phyloP scores from a whole-genome alignment of 2,888 invertebrate genomes.

The Andrena trimmerana region DNA sequence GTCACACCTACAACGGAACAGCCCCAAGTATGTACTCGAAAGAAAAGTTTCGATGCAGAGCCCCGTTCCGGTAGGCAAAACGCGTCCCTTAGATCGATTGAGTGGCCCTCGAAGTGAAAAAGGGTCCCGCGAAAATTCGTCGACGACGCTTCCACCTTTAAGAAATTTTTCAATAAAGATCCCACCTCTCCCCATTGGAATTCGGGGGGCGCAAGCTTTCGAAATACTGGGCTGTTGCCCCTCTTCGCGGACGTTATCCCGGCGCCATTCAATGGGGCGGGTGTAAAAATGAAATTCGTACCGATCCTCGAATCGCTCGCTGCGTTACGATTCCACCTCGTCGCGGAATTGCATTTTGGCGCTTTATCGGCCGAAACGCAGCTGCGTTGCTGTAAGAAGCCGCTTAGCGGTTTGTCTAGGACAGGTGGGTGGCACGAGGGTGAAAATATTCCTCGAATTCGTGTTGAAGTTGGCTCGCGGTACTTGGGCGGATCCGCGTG shows the following conservation, averaged over 20 bases:
- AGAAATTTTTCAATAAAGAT: slow-evolving; percentile 56
- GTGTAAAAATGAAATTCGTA: slow-evolving; percentile 55
- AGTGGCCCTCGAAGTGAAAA: slow-evolving; percentile 46
- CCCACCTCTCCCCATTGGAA: slow-evolving; percentile 32
- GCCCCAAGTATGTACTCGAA: slow-evolving; percentile 85
- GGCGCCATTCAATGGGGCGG: slow-evolving; percentile 11
- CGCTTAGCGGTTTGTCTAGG: slow-evolving; percentile 23
- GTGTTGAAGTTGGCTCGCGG: not conserved
- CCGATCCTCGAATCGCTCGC: not conserved
- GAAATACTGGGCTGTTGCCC: slow-evolving; percentile 28
- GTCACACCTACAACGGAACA: slow-evolving; percentile 87
- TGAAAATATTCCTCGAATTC: not conserved
- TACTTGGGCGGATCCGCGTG: not conserved
- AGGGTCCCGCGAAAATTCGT: slow-evolving; percentile 26
- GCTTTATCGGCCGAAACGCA: slow-evolving; percentile 37
- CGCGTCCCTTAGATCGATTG: slow-evolving; percentile 52
- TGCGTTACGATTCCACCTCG: slow-evolving; percentile 8
- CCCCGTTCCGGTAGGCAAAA: slow-evolving; percentile 56
- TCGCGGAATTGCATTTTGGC: slow-evolving; percentile 28
- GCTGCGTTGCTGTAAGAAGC: slow-evolving; percentile 16
- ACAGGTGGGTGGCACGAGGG: not conserved
- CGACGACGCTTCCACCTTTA: slow-evolving; percentile 15
- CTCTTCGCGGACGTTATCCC: slow-evolving; percentile 8
- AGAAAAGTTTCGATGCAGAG: slow-evolving; percentile 57
- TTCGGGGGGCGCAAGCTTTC: slow-evolving; percentile 35